Conservation (phyloP, 2,888 invertebrate genomes). For the Vannuccia rotundouncinata region DNA sequence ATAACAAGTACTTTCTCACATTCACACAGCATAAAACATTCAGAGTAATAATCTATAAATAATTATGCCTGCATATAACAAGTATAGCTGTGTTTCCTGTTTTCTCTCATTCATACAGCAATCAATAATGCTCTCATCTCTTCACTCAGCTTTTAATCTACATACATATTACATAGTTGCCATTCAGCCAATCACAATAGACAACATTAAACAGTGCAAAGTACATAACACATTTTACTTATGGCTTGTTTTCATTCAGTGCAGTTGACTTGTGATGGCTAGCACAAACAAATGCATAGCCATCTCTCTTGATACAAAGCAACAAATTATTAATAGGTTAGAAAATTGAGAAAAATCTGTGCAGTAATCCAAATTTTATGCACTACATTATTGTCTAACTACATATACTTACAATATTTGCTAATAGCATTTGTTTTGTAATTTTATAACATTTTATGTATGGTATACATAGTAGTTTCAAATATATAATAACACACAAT, state of each 20-base stretch:
- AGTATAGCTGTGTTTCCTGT: no score
- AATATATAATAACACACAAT: background rate
- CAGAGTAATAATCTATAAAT: no score
- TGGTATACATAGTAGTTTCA: background rate
- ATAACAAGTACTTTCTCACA: no score
- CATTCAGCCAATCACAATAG: background rate
- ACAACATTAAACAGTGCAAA: background rate
- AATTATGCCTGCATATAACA: no score
- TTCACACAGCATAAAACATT: no score
- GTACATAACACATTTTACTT: background rate
- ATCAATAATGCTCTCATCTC: no score
- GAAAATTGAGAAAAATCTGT: no score
- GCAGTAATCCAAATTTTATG: no score
- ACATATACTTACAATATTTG: background rate
- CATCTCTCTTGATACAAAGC: background rate
- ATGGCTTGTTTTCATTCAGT: background rate
- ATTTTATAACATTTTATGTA: background rate
- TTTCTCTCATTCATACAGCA: no score
- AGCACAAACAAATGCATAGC: background rate
- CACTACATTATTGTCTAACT: no score
- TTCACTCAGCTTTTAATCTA: no score
- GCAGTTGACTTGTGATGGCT: background rate
- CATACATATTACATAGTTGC: background rate
- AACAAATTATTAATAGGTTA: background rate
- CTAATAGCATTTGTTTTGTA: background rate